These are phyloP conservation scores for Diabrotica balteata DNA, from an alignment of 2,888 invertebrate genomes.

Conservation along the genomic window DNA sequence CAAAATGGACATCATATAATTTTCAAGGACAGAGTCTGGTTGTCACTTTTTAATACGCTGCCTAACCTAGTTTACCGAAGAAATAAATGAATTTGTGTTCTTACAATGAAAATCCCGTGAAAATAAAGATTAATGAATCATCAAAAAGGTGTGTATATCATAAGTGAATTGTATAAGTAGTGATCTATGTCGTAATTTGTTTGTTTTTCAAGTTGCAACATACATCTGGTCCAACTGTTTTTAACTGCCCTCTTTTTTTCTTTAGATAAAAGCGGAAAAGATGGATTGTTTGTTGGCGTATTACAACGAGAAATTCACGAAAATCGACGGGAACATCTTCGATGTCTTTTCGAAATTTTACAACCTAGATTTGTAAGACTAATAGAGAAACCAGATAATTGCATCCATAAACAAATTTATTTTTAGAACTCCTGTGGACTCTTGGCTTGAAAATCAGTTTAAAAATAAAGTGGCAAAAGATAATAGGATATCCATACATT, in stretches of 20 bases:
- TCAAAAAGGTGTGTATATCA: constrained; percentile 15
- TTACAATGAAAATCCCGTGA: constrained; percentile 40
- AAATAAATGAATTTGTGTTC: constrained; percentile 25
- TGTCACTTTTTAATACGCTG: constrained; percentile 31
- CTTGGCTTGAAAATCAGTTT: constrained; percentile 55
- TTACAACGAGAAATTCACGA: constrained; percentile 50
- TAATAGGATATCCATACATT: constrained; percentile 50
- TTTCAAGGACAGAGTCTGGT: constrained; percentile 15
- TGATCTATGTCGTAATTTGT: neutral
- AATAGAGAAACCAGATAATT: constrained; percentile 13
- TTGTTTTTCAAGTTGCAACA: neutral
- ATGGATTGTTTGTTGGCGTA: constrained; percentile 52
- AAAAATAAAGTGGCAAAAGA: constrained; percentile 53
- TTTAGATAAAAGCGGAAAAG: constrained; percentile 26
- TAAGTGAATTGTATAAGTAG: neutral
- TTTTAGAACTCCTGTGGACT: constrained; percentile 52
- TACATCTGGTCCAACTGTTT: constrained; percentile 10
- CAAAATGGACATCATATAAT: neutral
- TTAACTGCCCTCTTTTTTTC: constrained; percentile 18
- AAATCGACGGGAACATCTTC: constrained; percentile 50
- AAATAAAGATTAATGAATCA: constrained; percentile 12
- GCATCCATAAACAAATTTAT: constrained; percentile 29
- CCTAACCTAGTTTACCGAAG: constrained; percentile 32
- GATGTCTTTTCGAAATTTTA: constrained; percentile 51
- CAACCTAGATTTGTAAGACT: constrained; percentile 48